A percentile compares a stretch with the other conserved stretches of the same genome.
These are phyloP conservation scores for Drosophila heteroneura DNA, from an alignment of 2,888 invertebrate genomes.

Conservation along the genomic window DNA sequence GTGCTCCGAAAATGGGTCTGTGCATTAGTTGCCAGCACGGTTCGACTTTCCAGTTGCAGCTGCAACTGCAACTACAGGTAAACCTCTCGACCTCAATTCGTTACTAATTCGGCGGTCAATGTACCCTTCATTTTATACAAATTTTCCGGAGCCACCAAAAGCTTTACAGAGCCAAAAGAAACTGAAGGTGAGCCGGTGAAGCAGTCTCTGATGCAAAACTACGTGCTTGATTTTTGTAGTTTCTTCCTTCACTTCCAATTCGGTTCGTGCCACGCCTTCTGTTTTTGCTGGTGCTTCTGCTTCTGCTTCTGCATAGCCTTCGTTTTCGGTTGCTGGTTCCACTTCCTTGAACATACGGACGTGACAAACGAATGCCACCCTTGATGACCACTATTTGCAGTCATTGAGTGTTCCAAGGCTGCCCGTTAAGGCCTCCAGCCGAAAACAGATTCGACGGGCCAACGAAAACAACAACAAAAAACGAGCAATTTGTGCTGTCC, in stretches of 20 bases:
- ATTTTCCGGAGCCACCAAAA: constrained; percentile 24
- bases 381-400: constrained; percentile 69
- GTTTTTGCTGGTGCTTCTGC: neutral
- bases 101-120: constrained; percentile 14
- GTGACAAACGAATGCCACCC: constrained; percentile 50
- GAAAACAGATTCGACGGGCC: constrained; percentile 4
- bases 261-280: neutral
- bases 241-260: constrained; percentile 6
- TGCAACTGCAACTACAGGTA: constrained; percentile 5
- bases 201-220: constrained; percentile 10
- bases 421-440: constrained; percentile 7
- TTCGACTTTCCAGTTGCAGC: neutral
- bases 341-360: constrained; percentile 29
- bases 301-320: neutral
- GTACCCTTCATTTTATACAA: constrained; percentile 56
- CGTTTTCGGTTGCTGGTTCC: constrained; percentile 7
- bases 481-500: constrained; percentile 64
- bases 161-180: neutral
- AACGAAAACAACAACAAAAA: constrained; percentile 19
- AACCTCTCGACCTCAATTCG: constrained; percentile 19
- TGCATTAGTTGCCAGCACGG: neutral
- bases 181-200: constrained; percentile 2
- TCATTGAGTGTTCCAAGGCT: constrained; percentile 61
- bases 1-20: neutral
- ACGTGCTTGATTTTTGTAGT: constrained; percentile 43